Evolutionary conservation across 2,797 vertebrate species (phyloP), one percentile per base, ranked within the genome.

Genomic region (Spea hammondii): DNA sequence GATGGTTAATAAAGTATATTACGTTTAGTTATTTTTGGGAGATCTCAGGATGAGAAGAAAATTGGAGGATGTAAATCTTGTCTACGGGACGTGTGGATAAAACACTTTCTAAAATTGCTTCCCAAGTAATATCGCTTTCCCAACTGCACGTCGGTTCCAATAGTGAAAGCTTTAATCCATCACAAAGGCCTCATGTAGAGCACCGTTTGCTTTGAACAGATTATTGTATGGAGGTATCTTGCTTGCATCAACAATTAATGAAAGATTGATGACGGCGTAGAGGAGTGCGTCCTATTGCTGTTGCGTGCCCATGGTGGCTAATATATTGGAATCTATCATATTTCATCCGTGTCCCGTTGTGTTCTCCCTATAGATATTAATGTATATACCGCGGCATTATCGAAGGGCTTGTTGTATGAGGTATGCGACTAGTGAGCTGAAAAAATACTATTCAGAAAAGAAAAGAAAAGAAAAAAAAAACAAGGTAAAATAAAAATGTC

Each of bases 321-420:
- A 82, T 77, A 77, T 72, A 73, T 77, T 64, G 70, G 72, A 48
- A 82, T 77, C 55, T 50, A 77, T 73, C 79, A 77, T 72, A 76
- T 76, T 67, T 81, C 54, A 62, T 54, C 57, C 60, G 55, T 54
- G 49, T 81, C 79, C 74, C 70, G 55, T 68, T 60, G 72, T 48
- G 46, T 64, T 54, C 11, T 47, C 70, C 17, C 44, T 77, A 32
- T 70, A 60, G 70, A 46, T 59, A 44, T 44, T 62, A 45, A 62
- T 64, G n/a, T 65, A 72, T 53, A 77, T 49, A 9, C 54, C 64
- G 45, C 6, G 4, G 13, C 67, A 49, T 46, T 55, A 13, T 68
- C 59, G 8, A 48, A 17, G 66, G 66, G 7, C 5, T 62, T 32
- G 14, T 14, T 32, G 32, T 6, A 9, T 62, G 59, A 62, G 12